Percentiles rank a stretch among this genome's conserved stretches.
Conservation (phyloP, 2,113 vertebrate genomes). For the Scolopax mira region DNA sequence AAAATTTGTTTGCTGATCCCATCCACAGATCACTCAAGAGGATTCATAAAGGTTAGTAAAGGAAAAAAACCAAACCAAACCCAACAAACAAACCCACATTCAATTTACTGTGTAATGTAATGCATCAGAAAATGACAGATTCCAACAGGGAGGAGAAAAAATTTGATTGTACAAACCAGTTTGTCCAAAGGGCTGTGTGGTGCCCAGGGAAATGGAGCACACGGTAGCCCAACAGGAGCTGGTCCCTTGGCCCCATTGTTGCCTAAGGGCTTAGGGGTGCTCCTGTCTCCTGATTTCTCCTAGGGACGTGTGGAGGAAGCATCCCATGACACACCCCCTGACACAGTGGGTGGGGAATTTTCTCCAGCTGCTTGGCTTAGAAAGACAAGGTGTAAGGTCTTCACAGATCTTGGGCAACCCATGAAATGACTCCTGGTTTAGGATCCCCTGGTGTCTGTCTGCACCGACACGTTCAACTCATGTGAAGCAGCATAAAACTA, state of each 20-base stretch:
- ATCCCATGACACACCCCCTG: fast-evolving
- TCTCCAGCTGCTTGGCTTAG: neutral
- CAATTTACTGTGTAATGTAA: neutral
- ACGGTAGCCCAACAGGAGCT: fast-evolving
- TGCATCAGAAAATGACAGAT: constrained; percentile 15
- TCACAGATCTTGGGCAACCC: neutral
- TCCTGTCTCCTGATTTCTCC: neutral
- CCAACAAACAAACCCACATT: neutral
- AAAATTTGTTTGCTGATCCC: constrained; percentile 64
- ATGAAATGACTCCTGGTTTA: fast-evolving
- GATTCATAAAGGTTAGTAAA: constrained; percentile 30
- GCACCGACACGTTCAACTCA: neutral
- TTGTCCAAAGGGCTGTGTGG: neutral
- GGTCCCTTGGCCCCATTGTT: neutral
- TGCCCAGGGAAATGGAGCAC: fast-evolving
- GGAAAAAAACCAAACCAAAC: neutral
- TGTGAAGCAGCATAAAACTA: neutral
- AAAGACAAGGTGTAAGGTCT: too few relatives aligned
- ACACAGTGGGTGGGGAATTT: too few relatives aligned
- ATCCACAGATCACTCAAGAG: constrained; percentile 54
- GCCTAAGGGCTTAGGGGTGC: fast-evolving
- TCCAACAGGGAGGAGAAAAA: neutral
- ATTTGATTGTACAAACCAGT: neutral
- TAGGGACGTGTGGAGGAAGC: neutral
- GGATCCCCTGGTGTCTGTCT: neutral